These are phyloP conservation scores for Drosophila niveifrons DNA, from an alignment of 2,888 invertebrate species.

Conservation along the genomic window DNA sequence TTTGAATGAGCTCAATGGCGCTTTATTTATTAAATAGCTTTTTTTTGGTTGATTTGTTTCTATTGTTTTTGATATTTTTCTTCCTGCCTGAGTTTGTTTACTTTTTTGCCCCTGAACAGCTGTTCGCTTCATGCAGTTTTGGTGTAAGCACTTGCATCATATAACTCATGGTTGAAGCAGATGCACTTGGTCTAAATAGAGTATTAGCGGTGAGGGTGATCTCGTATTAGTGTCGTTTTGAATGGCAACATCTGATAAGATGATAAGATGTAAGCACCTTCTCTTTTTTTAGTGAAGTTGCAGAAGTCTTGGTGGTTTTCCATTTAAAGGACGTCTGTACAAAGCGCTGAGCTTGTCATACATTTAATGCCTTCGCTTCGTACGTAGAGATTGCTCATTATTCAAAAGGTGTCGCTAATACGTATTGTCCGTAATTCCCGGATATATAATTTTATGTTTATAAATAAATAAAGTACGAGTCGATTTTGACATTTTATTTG, in stretches of 20 bases:
- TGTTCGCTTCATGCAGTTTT: no score
- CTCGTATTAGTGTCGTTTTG: slow-evolving; percentile 34
- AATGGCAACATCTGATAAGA: slow-evolving; percentile 14
- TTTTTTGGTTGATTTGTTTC: no score
- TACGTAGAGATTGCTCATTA: background rate
- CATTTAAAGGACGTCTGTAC: slow-evolving; percentile 61
- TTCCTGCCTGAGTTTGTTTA: no score
- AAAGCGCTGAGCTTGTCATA: slow-evolving; percentile 56
- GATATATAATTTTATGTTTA: slow-evolving; percentile 16
- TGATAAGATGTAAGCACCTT: no score
- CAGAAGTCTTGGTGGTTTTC: slow-evolving; percentile 54
- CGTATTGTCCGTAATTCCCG: slow-evolving; percentile 18
- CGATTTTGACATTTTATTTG: slow-evolving; percentile 35
- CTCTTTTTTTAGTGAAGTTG: slow-evolving; percentile 48
- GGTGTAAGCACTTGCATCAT: no score
- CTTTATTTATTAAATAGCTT: no score
- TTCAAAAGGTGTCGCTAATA: background rate
- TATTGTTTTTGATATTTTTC: background rate
- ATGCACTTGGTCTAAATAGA: no score
- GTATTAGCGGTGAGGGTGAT: slow-evolving; percentile 30
- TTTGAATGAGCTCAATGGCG: no score
- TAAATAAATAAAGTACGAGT: slow-evolving; percentile 8
- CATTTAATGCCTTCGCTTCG: background rate
- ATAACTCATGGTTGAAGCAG: no score
- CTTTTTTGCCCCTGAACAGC: no score